These are phyloP conservation scores for Ochropleura leucogaster DNA, from an alignment of 2,888 invertebrate species.

Conservation along the genomic window DNA sequence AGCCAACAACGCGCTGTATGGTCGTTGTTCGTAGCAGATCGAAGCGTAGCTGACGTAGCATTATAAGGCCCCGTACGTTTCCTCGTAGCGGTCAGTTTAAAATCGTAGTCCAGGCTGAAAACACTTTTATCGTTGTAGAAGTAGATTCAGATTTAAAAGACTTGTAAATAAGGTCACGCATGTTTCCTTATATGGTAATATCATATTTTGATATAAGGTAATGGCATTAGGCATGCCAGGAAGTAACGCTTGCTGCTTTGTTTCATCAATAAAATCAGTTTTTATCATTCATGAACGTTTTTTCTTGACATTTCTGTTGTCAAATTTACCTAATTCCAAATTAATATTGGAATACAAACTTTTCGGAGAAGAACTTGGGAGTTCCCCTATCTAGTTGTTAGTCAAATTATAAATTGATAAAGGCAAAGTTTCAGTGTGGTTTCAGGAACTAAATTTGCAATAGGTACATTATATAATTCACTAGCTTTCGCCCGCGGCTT, in stretches of 20 bases:
- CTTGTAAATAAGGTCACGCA: background rate
- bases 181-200: background rate
- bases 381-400: slow-evolving; percentile 5
- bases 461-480: background rate
- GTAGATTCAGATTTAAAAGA: background rate
- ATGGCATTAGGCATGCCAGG: too few species aligned
- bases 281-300: background rate
- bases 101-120: background rate
- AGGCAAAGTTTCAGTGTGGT: slow-evolving; percentile 32
- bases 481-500: too few species aligned
- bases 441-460: slow-evolving; percentile 25
- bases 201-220: too few species aligned
- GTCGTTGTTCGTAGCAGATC: slow-evolving; percentile 1
- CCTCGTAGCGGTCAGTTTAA: slow-evolving; percentile 4
- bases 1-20: too few species aligned
- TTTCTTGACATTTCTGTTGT: background rate
- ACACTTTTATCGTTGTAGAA: background rate
- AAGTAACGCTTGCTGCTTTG: too few species aligned
- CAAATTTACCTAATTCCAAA: background rate
- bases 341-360: slow-evolving; percentile 19
- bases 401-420: slow-evolving; percentile 35
- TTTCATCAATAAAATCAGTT: slow-evolving; percentile 7
- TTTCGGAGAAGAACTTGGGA: background rate
- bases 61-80: background rate
- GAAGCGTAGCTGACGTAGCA: slow-evolving; percentile 14